Percentiles rank a stretch among this genome's conserved stretches.
These are phyloP conservation scores for Bufotes viridis DNA, from an alignment of 2,797 vertebrate species.

Conservation along the genomic window DNA sequence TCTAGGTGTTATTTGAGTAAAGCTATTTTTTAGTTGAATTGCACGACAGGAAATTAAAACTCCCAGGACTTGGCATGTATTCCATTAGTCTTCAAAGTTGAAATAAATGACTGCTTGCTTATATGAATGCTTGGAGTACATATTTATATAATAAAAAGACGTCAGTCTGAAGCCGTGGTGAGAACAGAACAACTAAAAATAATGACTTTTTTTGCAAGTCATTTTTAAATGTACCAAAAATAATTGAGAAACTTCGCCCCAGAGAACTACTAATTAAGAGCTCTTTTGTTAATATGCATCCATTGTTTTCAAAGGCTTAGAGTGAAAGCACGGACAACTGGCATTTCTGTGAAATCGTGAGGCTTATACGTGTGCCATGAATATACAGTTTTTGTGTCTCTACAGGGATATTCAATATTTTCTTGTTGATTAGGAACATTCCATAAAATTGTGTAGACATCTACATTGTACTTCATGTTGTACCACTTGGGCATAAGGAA, in stretches of 20 bases:
- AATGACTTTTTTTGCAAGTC: constrained; percentile 36
- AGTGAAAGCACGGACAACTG: constrained; percentile 21
- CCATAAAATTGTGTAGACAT: background rate
- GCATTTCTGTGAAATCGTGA: constrained; percentile 14
- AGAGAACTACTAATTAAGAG: constrained; percentile 50
- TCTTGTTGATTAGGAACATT: constrained; percentile 2
- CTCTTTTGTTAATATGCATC: constrained; percentile 51
- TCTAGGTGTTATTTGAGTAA: constrained; percentile 46
- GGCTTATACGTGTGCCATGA: constrained; percentile 2
- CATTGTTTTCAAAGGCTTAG: constrained; percentile 33
- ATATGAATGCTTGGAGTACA: constrained; percentile 47
- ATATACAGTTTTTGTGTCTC: background rate
- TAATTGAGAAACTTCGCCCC: constrained; percentile 56
- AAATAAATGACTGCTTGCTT: constrained; percentile 49
- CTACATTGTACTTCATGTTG: background rate
- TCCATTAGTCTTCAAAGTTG: constrained; percentile 59
- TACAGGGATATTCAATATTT: background rate
- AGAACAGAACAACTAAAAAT: constrained; percentile 53
- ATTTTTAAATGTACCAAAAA: constrained; percentile 51
- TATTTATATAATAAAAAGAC: constrained; percentile 62
- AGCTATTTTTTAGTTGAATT: constrained; percentile 48
- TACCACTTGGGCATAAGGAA: background rate
- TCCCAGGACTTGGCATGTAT: constrained; percentile 33
- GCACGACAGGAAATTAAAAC: constrained; percentile 52
- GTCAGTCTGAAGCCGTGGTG: constrained; percentile 57